Evolutionary conservation across 2,113 vertebrate genomes (phyloP).

Genomic region (Mormyrus iriodes): DNA sequence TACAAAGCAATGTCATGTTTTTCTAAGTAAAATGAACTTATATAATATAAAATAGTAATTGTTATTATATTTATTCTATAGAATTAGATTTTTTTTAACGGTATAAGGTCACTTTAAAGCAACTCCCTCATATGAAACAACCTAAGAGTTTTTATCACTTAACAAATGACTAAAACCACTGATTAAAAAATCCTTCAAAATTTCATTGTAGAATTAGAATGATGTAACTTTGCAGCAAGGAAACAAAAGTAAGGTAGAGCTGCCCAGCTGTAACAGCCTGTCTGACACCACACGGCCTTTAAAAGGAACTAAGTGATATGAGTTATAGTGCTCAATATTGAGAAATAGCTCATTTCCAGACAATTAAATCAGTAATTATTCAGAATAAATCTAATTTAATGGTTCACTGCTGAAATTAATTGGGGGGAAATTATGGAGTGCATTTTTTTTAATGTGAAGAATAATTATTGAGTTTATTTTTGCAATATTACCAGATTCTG

Average conservation of each 20-base stretch:
- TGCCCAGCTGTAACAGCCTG: neutral
- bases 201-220: neutral
- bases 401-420: conserved; percentile 67
- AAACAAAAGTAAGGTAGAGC: neutral
- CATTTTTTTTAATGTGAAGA: conserved; percentile 67
- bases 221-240: neutral
- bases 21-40: neutral
- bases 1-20: neutral
- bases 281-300: neutral
- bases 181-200: neutral
- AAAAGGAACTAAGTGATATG: neutral
- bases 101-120: neutral
- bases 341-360: conserved; percentile 48
- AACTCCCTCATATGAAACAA: neutral
- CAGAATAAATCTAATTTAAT: conserved; percentile 65
- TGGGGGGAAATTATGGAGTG: conserved; percentile 67
- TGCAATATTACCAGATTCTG: conserved; percentile 61
- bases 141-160: neutral
- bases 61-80: neutral
- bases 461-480: conserved; percentile 68
- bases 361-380: conserved; percentile 64
- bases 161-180: neutral
- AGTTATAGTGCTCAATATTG: neutral
- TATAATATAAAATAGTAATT: neutral
- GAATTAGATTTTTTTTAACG: neutral